Base-by-base conservation (phyloP, 1,140 invertebrate genomes). In the Chironomus tepperi region DNA sequence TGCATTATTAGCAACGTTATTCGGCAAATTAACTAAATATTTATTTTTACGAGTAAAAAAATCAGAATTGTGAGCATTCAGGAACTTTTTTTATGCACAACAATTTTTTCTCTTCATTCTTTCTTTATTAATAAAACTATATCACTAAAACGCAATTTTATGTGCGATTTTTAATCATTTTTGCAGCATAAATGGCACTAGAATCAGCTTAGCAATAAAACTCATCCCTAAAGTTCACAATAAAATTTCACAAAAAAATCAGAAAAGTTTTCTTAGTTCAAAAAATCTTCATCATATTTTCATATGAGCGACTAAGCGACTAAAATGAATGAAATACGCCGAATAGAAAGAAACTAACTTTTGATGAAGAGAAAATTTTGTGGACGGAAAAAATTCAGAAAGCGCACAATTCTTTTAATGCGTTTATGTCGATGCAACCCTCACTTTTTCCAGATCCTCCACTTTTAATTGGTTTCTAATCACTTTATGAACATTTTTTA, bases 401-500 rank as follows among this genome's bases (percentile, higher is more conserved):
- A 70, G 65, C 65, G 65, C 65, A 70, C 47, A 70, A 70, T 70
- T 70, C 18, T 70, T 19, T 19, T 18, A 9, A 19, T 70, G 18
- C n/a, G 9, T 70, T 70, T 70, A 18, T 16, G 9, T 19, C 65
- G 18, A 70, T 70, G 16, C 9, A 70, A 18, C 19, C 9, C 19
- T 70, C 16, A 19, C 65, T 70, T 70, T 70, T 70, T 70, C 16
- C 65, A 18, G 65, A 70, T 70, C 19, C 18, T 70, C 65, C 65
- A 70, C 65, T 70, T 70, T 70, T 19, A 18, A 18, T 19, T 16
- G 65, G n/a, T 70, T 70, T 70, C 9, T 21, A 21, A 21, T 70
- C 65, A 70, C 65, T 70, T 70, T 70, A 70, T 70, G 7, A 70
- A 70, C 65, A 70, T 70, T 70, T 70, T 70, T 70, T 9, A 18